Conservation (phyloP, 2,113 vertebrate species). For the Typhlomys cinereus region DNA sequence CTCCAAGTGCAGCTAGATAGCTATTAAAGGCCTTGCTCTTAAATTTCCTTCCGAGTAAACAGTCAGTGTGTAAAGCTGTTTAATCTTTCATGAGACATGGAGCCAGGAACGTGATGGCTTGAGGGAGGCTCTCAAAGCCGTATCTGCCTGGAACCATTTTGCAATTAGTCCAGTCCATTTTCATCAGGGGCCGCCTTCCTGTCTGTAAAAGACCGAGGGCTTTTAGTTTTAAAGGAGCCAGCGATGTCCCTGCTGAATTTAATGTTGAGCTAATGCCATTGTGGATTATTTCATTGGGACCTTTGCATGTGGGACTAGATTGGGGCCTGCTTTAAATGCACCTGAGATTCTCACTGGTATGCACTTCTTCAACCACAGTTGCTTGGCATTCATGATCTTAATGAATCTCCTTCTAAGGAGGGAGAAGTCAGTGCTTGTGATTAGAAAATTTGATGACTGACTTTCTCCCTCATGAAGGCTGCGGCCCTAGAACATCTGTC, state of each 20-base stretch:
- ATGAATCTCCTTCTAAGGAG: neutral
- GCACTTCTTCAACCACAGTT: neutral
- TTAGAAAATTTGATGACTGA: neutral
- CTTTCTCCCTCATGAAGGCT: neutral
- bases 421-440: neutral
- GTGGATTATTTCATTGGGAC: neutral
- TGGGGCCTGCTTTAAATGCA: slow-evolving; percentile 24
- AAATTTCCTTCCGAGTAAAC: slow-evolving; percentile 63
- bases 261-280: neutral
- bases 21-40: slow-evolving; percentile 43
- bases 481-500: neutral
- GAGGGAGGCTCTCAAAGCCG: neutral
- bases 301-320: neutral
- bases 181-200: slow-evolving; percentile 32
- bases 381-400: neutral
- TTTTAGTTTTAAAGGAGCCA: slow-evolving; percentile 44
- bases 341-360: neutral
- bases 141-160: slow-evolving; percentile 59
- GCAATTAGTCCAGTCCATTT: slow-evolving; percentile 58
- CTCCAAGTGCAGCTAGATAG: slow-evolving; percentile 50
- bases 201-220: neutral
- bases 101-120: slow-evolving; percentile 42
- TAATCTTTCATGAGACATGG: slow-evolving; percentile 60
- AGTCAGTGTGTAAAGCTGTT: slow-evolving; percentile 67
- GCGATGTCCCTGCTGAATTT: neutral